Evolutionary conservation across 1,140 invertebrate genomes (phyloP).

Genomic region (Contarinia nasturtii): DNA sequence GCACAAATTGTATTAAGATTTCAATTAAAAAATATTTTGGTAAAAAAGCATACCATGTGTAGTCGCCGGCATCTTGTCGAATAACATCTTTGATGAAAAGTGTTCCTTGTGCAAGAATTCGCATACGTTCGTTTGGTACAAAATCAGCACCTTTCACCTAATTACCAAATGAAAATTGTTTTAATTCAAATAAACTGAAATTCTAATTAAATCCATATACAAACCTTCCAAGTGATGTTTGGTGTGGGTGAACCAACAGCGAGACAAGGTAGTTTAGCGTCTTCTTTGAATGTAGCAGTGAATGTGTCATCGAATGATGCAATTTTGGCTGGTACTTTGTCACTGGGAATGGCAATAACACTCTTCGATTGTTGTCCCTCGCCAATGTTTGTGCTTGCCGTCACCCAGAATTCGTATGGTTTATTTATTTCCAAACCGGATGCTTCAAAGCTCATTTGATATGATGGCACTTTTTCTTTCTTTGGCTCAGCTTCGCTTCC

Average conservation of each 20-base stretch:
- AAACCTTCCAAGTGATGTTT: conserved; percentile 70
- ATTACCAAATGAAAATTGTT: not conserved
- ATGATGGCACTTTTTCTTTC: conserved; percentile 38
- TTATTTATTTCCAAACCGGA: conserved; percentile 59
- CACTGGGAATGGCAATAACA: conserved; percentile 61
- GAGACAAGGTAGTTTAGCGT: conserved; percentile 75
- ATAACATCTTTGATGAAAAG: conserved; percentile 76
- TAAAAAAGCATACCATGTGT: too few species aligned
- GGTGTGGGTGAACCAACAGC: conserved; percentile 78
- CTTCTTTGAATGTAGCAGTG: conserved; percentile 75
- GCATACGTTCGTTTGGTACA: conserved; percentile 43
- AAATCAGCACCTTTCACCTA: conserved; percentile 28
- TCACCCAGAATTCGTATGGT: conserved; percentile 87
- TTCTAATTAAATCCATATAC: too few species aligned
- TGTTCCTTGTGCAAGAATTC: conserved; percentile 72
- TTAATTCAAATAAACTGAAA: too few species aligned
- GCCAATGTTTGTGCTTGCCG: conserved; percentile 78
- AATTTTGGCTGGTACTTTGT: conserved; percentile 79
- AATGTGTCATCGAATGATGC: conserved; percentile 82
- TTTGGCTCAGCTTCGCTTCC: conserved; percentile 41
- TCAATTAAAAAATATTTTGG: too few species aligned
- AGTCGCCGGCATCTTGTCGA: conserved; percentile 74
- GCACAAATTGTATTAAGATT: too few species aligned
- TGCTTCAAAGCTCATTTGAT: conserved; percentile 61
- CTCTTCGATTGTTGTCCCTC: conserved; percentile 78